Conservation (phyloP, 2,888 invertebrate species). For the Elysia crispata region DNA sequence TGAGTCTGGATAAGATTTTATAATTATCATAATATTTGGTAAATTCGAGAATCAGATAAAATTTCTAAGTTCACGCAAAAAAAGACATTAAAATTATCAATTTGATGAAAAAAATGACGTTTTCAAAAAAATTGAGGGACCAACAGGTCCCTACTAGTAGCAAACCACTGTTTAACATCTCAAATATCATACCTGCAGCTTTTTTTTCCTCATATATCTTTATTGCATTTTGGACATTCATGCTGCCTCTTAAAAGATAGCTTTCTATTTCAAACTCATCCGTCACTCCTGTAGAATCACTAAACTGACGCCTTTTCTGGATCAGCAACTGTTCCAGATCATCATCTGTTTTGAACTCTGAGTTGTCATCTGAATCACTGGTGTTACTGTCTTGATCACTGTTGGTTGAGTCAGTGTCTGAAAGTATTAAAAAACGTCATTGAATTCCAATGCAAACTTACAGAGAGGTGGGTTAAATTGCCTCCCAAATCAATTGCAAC, state of each 20-base stretch:
- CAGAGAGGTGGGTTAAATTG: too few relatives aligned
- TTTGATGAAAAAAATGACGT: too few relatives aligned
- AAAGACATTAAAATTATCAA: too few relatives aligned
- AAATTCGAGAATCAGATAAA: too few relatives aligned
- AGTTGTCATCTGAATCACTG: not conserved
- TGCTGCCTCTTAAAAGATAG: constrained; percentile 24
- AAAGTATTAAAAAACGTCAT: not conserved
- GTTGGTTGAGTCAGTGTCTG: not conserved
- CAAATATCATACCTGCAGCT: constrained; percentile 11
- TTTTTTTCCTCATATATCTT: constrained; percentile 26
- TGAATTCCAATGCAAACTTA: too few relatives aligned
- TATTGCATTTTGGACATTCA: constrained; percentile 22
- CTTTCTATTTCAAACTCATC: constrained; percentile 34
- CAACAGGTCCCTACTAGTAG: too few relatives aligned
- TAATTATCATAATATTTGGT: too few relatives aligned
- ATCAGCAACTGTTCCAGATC: not conserved
- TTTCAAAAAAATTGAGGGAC: too few relatives aligned
- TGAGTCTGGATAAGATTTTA: too few relatives aligned
- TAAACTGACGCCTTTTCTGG: constrained; percentile 27
- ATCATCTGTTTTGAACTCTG: not conserved
- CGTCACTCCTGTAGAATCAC: not conserved
- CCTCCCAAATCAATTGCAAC: too few relatives aligned
- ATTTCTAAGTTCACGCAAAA: too few relatives aligned
- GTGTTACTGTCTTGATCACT: not conserved
- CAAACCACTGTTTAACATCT: not conserved